A percentile compares a stretch with the other conserved stretches of the same genome.
These are phyloP conservation scores for Bradypus variegatus DNA, from an alignment of 2,797 vertebrate species.

Conservation along the genomic window DNA sequence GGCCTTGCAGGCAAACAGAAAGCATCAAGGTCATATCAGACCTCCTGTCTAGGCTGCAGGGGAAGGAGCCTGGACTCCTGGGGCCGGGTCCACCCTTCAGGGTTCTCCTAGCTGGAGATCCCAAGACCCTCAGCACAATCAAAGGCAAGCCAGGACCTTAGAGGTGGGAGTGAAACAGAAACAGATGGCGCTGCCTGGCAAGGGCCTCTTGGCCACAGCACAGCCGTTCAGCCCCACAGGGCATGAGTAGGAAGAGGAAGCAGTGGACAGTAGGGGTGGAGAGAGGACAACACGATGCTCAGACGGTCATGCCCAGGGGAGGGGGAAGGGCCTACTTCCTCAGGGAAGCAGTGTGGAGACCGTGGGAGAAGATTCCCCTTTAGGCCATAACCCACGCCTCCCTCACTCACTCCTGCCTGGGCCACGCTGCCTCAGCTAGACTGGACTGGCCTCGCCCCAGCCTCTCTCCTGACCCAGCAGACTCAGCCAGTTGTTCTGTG, in stretches of 20 bases:
- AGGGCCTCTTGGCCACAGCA: constrained; percentile 1
- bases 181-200: not conserved
- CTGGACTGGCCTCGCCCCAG: not conserved
- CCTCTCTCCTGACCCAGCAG: constrained; percentile 12
- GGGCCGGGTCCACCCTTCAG: not conserved
- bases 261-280: not conserved
- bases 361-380: not conserved
- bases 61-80: not conserved
- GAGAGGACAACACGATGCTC: not conserved
- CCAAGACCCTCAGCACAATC: not conserved
- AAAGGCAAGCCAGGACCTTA: not conserved
- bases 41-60: not conserved
- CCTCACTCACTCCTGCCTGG: not conserved
- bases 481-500: constrained; percentile 43
- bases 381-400: not conserved
- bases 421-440: not conserved
- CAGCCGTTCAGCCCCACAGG: not conserved
- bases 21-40: not conserved
- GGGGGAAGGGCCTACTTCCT: not conserved
- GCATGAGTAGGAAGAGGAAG: not conserved
- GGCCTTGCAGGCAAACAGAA: not conserved
- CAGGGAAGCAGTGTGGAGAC: not conserved
- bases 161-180: not conserved
- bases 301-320: not conserved
- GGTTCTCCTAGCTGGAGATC: not conserved